Conservation (phyloP, 2,888 invertebrate species). For the Sarcophaga caerulescens region DNA sequence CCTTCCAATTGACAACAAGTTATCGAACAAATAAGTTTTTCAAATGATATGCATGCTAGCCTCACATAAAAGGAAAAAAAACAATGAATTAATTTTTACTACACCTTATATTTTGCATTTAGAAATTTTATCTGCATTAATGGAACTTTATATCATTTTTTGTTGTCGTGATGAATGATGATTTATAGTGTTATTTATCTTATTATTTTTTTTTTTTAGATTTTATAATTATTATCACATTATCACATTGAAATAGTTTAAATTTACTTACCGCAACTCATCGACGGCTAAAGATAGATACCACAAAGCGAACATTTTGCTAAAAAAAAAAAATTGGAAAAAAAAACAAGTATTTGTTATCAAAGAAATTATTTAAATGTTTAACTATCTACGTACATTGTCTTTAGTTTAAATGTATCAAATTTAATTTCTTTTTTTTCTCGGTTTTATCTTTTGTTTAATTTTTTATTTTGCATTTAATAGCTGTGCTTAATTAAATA, state of each 20-base stretch:
- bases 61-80: no score
- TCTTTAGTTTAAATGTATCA: not conserved
- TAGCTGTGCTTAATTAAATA: not conserved
- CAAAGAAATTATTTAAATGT: not conserved
- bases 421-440: no score
- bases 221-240: not conserved
- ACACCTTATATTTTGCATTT: no score
- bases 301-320: constrained; percentile 80
- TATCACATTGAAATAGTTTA: not conserved
- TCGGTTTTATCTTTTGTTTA: not conserved
- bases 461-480: not conserved
- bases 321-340: constrained; percentile 70
- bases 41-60: no score
- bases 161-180: no score
- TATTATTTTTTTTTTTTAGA: not conserved
- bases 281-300: constrained; percentile 80
- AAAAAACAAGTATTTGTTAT: constrained; percentile 27
- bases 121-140: no score
- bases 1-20: no score
- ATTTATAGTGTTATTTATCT: not conserved
- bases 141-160: no score
- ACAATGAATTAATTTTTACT: no score
- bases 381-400: not conserved
- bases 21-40: no score
- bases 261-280: constrained; percentile 78